Evolutionary conservation across 1,140 invertebrate species (phyloP), one percentile per base, ranked within the genome.

Genomic region (Sycobia sp.): DNA sequence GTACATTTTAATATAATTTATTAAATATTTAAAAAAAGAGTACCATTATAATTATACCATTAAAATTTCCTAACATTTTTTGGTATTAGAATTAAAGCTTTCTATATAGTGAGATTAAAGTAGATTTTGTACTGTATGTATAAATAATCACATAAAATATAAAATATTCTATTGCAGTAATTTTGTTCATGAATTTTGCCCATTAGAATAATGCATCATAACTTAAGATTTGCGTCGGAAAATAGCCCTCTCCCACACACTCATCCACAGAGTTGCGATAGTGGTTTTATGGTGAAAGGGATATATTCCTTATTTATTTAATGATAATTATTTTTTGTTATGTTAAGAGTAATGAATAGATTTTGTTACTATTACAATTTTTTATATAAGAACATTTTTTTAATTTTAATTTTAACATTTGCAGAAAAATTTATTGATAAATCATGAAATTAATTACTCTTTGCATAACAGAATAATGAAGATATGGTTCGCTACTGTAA

Each of bases 281-380:
- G 76, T 77, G 76, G 69, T 70, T 77, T 77, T 77, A 77, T 77
- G 72, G 76, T 70, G 73, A 77, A 77, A 76, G 67, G 73, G 69
- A 62, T 77, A 68, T 71, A 63, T 72, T 75, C 73, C 73, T 64
- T 23, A 29, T 34, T 38, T 27, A 51, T 13, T 36, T 34, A 54
- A 23, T 14, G 16, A 20, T n/a, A n/a, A n/a, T n/a, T n/a, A n/a
- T n/a, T 32, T 13, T 51, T 34, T 54, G 25, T 58, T 49, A 25
- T 49, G 14, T 20, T 10, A 55, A 20, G 20, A 36, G 47, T 51
- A 50, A 53, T 64, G 54, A 50, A 57, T 51, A 4, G 22, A n/a
- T 16, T n/a, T n/a, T n/a, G n/a, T n/a, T n/a, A n/a, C n/a, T n/a
- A n/a, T n/a, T 29, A 22, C 20, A 25, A 16, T 62, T 54, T 53